Evolutionary conservation across 2,113 vertebrate species (phyloP), one percentile per base, ranked within the genome.

Genomic region (Pseudopipra pipra): DNA sequence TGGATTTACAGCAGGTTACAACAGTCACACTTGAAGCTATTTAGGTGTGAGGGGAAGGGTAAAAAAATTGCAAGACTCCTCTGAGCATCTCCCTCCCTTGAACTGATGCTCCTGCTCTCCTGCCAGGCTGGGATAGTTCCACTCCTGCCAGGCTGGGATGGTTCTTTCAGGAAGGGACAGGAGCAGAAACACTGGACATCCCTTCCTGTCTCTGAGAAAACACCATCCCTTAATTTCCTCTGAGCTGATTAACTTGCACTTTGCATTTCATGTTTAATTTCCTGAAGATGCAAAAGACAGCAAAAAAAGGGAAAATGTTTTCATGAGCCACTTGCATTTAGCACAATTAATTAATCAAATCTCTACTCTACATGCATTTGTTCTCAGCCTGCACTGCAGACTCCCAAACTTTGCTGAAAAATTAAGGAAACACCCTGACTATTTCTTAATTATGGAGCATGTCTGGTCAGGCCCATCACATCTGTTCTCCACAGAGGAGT

Each of bases 321-420:
- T 28, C 7, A 14, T 52, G 49, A 49, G 63, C 54, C 37, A 49
- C 59, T 67, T 52, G n/a, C 65, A 33, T 62, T 59, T n/a, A 67
- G 43, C 43, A 20, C 10, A 17, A 35, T 30, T 12, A 17, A 35
- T 27, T 27, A 11, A 21, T 56, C 51, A 43, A 52, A 41, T 58
- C 43, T 44, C 63, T 81, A 0, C 23, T 83, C 41, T 37, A 20
- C 9, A 2, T 11, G 7, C 0, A 0, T 33, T 74, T 71, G 43
- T 61, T 41, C 4, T 72, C 51, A 21, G 22, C 67, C 65, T 82
- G 70, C 35, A 8, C 23, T 30, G 37, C 70, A 78, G 39, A 63
- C 51, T 84, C 33, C 39, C 74, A 78, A 44, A 15, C 70, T 73
- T 47, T 27, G 21, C 73, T 71, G 73, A 51, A 77, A 87, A 85